phyloP scores from a whole-genome alignment of 2,888 invertebrate species.

The Luffia ferchaultella region DNA sequence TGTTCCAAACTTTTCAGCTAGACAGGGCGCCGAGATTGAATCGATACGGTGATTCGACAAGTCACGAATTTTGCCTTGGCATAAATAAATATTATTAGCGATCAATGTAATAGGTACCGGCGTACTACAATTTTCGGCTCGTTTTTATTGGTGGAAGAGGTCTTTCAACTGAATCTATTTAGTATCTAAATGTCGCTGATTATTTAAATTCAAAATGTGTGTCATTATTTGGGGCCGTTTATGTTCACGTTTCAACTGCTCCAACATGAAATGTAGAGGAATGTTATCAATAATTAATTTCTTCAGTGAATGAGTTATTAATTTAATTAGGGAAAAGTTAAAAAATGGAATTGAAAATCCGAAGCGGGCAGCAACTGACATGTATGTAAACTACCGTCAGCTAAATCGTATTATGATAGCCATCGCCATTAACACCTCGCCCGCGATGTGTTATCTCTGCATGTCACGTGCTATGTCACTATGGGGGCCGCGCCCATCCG shows the following conservation, averaged over 20 bases:
- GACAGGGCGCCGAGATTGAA: constrained; percentile 45
- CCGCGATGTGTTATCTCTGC: constrained; percentile 9
- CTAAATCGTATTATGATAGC: constrained; percentile 25
- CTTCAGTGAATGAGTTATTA: too few relatives aligned
- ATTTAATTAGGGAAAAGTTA: too few relatives aligned
- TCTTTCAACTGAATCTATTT: too few relatives aligned
- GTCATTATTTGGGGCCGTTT: too few relatives aligned
- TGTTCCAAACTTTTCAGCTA: constrained; percentile 51
- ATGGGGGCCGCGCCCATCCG: neutral
- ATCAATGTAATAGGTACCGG: neutral
- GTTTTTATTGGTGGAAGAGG: too few relatives aligned
- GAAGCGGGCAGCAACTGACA: constrained; percentile 12
- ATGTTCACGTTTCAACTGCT: too few relatives aligned
- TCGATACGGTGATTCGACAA: constrained; percentile 46
- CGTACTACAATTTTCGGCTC: neutral
- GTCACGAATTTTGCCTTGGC: constrained; percentile 42
- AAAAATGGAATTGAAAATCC: too few relatives aligned
- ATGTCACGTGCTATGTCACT: constrained; percentile 1
- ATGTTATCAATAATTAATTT: too few relatives aligned
- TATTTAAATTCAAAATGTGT: too few relatives aligned
- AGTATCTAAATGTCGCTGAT: too few relatives aligned
- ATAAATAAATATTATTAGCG: constrained; percentile 18
- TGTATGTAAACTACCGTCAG: constrained; percentile 26
- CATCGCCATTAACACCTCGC: constrained; percentile 24
- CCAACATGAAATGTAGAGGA: too few relatives aligned